These are phyloP conservation scores for Perodicticus potto DNA, from an alignment of 2,797 vertebrate genomes.

Conservation along the genomic window DNA sequence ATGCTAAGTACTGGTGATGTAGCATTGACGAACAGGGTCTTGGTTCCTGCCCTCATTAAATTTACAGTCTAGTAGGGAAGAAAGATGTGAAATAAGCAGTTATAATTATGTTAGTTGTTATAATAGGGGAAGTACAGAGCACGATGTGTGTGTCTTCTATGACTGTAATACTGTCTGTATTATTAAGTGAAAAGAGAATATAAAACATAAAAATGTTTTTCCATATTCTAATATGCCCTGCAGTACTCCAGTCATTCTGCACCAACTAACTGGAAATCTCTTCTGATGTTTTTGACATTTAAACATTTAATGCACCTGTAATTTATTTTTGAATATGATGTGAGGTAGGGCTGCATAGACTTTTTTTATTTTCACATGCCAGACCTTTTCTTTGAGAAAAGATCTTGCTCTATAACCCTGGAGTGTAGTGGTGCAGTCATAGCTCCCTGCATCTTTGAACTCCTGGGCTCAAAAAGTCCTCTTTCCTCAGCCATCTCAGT, in stretches of 20 bases:
- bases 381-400: no score
- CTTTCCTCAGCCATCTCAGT: no score
- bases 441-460: no score
- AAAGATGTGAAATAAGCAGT: conserved; percentile 38
- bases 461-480: no score
- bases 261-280: conserved; percentile 13
- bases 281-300: neutral
- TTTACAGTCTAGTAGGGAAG: conserved; percentile 23
- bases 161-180: neutral
- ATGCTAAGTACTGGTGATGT: neutral
- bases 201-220: conserved; percentile 11
- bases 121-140: neutral
- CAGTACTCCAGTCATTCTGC: neutral
- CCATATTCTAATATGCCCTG: conserved; percentile 1
- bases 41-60: neutral
- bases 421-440: no score
- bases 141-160: neutral
- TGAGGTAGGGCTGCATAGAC: neutral
- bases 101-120: conserved; percentile 53
- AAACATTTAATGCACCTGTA: conserved; percentile 22
- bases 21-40: neutral
- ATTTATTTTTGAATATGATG: conserved; percentile 38
- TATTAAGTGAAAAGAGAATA: conserved; percentile 10
- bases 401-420: no score
- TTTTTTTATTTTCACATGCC: neutral